Evolutionary conservation across 2,888 invertebrate genomes (phyloP).

Genomic region (Agapostemon virescens): DNA sequence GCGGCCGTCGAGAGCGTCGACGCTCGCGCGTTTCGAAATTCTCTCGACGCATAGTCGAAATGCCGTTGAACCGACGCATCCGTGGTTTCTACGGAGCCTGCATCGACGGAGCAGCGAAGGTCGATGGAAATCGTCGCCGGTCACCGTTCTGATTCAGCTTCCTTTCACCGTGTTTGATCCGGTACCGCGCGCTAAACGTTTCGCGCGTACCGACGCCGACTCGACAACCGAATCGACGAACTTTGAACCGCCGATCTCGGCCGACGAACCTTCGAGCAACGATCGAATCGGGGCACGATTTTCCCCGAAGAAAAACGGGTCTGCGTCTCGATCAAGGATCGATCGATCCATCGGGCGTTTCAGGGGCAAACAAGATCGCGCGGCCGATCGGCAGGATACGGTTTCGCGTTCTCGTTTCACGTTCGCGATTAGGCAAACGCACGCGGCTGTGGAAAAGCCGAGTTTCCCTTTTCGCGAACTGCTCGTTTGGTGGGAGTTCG

Average conservation of each 20-base stretch:
- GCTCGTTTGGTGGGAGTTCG: conserved; percentile 52
- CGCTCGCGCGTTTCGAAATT: not conserved
- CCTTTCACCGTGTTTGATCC: conserved; percentile 27
- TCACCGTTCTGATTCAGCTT: not conserved
- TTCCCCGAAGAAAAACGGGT: not conserved
- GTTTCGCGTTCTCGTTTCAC: not conserved
- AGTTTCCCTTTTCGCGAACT: conserved; percentile 48
- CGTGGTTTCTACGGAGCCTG: not conserved
- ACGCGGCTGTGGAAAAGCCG: conserved; percentile 45
- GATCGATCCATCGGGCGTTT: no score
- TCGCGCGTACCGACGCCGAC: not conserved
- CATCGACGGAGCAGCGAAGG: conserved; percentile 8
- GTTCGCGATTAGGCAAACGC: not conserved
- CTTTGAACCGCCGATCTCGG: not conserved
- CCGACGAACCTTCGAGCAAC: not conserved
- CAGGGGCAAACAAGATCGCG: not conserved
- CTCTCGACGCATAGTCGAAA: not conserved
- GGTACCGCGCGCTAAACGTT: not conserved
- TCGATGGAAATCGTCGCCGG: conserved; percentile 21
- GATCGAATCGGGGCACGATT: not conserved
- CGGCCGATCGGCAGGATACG: not conserved
- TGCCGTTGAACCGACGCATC: not conserved
- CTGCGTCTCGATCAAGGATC: no score
- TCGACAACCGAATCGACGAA: not conserved
- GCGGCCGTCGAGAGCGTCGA: not conserved